phyloP scores from a whole-genome alignment of 2,888 invertebrate species.

The Lepidochitona cinerea region DNA sequence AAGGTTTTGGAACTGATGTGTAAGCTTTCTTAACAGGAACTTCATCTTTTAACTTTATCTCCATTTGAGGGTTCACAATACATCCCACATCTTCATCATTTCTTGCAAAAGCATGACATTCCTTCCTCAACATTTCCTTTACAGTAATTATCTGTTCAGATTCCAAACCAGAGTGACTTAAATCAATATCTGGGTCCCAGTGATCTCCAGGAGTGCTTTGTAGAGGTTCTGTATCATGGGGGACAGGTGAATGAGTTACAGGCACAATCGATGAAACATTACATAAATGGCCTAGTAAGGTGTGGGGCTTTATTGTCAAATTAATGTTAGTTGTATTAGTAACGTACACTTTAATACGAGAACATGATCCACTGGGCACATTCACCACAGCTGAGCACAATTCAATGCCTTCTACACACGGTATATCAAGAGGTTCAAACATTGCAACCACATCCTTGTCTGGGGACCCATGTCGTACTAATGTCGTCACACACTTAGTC shows the following conservation, averaged over 20 bases:
- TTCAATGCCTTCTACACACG: no score
- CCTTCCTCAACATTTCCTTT: constrained; percentile 14
- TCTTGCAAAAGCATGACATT: constrained; percentile 25
- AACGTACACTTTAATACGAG: no score
- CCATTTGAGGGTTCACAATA: constrained; percentile 22
- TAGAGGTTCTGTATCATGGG: background rate
- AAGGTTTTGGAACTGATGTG: constrained; percentile 26
- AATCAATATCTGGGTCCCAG: constrained; percentile 24
- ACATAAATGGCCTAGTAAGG: no score
- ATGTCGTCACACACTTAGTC: no score
- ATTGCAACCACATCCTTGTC: no score
- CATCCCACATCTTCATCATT: constrained; percentile 12
- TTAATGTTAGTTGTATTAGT: no score
- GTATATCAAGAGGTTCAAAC: no score
- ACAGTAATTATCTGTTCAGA: constrained; percentile 11
- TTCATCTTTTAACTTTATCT: constrained; percentile 28
- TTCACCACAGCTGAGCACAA: no score
- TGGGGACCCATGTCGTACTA: no score
- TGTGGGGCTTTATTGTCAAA: no score
- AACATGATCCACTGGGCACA: no score
- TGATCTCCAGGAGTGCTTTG: background rate
- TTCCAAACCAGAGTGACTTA: constrained; percentile 7
- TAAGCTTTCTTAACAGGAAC: constrained; percentile 15
- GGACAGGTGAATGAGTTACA: background rate
- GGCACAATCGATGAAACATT: no score